phyloP scores from a whole-genome alignment of 2,113 vertebrate genomes.

The Verasper variegatus region DNA sequence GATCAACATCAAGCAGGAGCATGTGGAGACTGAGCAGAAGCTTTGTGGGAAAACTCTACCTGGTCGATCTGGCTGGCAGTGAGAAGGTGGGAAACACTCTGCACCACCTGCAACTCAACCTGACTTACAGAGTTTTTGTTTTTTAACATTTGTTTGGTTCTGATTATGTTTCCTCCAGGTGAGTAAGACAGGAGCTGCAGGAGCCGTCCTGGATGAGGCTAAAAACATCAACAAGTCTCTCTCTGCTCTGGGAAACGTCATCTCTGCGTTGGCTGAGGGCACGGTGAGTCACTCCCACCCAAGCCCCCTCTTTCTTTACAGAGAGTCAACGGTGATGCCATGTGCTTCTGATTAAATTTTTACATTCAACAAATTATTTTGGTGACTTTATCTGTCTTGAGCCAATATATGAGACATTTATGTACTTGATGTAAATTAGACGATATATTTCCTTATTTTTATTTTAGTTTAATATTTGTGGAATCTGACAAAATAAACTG shows the following conservation, averaged over 20 bases:
- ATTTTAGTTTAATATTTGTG: too few relatives aligned
- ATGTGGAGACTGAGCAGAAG: constrained; percentile 92
- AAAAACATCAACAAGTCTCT: constrained; percentile 98
- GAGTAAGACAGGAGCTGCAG: constrained; percentile 92
- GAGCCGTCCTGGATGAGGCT: constrained; percentile 90
- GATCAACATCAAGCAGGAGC: constrained; percentile 95
- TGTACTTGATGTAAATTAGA: too few relatives aligned
- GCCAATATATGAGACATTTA: neutral
- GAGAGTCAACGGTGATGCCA: neutral
- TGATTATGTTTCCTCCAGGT: constrained; percentile 76
- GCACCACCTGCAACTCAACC: neutral
- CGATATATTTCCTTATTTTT: too few relatives aligned
- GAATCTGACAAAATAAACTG: neutral
- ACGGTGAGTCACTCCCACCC: constrained; percentile 81
- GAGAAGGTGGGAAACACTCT: constrained; percentile 85
- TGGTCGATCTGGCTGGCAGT: constrained; percentile 92
- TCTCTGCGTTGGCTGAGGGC: constrained; percentile 93
- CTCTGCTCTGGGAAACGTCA: constrained; percentile 93
- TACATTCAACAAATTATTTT: neutral
- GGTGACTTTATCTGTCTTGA: too few relatives aligned
- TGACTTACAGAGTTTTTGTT: neutral
- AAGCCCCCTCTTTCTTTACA: neutral
- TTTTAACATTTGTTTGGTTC: neutral
- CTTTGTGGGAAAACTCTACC: constrained; percentile 92
- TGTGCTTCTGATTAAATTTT: neutral